A percentile compares a stretch with the other conserved stretches of the same genome.
phyloP scores from a whole-genome alignment of 2,113 vertebrate genomes.

The Thymallus thymallus region DNA sequence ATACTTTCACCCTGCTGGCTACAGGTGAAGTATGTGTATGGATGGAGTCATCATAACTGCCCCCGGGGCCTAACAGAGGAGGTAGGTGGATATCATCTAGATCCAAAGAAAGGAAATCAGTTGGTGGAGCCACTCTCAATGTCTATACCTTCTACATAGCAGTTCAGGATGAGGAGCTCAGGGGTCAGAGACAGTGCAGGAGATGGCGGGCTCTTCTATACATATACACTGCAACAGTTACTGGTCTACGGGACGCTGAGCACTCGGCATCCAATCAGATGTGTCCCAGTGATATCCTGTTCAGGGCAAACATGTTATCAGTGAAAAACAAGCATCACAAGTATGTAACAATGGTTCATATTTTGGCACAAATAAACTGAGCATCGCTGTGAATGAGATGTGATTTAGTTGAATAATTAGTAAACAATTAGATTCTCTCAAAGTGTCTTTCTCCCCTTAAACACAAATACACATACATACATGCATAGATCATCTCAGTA shows the following conservation, averaged over 20 bases:
- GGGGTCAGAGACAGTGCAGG: slow-evolving; percentile 79
- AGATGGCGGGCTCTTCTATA: slow-evolving; percentile 74
- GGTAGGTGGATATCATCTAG: slow-evolving; percentile 72
- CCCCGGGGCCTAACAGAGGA: slow-evolving; percentile 74
- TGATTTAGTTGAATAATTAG: too few relatives aligned
- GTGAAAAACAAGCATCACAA: not conserved
- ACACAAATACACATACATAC: not conserved
- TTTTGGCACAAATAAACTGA: too few relatives aligned
- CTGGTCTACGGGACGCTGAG: slow-evolving; percentile 80
- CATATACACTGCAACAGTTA: slow-evolving; percentile 80
- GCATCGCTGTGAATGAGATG: too few relatives aligned
- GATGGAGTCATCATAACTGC: slow-evolving; percentile 76
- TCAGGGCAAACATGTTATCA: not conserved
- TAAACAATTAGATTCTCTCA: too few relatives aligned
- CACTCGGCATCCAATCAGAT: slow-evolving; percentile 84
- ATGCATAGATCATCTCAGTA: not conserved
- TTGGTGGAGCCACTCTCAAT: slow-evolving; percentile 80
- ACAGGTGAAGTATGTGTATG: slow-evolving; percentile 70
- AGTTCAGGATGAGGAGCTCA: slow-evolving; percentile 78
- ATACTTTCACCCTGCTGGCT: slow-evolving; percentile 71
- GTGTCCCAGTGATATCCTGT: slow-evolving; percentile 89
- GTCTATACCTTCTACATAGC: slow-evolving; percentile 80
- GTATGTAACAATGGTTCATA: too few relatives aligned
- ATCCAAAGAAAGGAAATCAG: slow-evolving; percentile 42
- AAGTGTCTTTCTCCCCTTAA: not conserved